Conservation (phyloP, 2,888 invertebrate species). For the Ellobium chinense region DNA sequence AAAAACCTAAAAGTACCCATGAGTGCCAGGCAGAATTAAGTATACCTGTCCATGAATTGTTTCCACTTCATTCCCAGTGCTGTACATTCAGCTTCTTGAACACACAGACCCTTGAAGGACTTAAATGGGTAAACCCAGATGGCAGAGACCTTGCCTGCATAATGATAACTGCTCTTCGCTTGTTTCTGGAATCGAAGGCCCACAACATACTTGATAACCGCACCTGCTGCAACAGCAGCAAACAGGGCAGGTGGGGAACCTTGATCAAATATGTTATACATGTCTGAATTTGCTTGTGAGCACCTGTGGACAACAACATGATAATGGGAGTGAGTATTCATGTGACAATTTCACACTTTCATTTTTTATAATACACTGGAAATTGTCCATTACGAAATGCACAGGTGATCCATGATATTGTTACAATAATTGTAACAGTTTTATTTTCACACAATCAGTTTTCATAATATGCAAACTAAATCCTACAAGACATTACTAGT, state of each 20-base stretch:
- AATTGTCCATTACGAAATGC: too few species aligned
- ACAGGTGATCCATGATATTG: too few species aligned
- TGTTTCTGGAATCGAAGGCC: slow-evolving; percentile 28
- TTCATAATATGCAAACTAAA: too few species aligned
- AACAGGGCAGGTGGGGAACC: slow-evolving; percentile 45
- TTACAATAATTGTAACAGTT: too few species aligned
- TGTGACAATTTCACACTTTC: too few species aligned
- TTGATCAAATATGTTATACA: slow-evolving; percentile 29
- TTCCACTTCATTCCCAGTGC: slow-evolving; percentile 52
- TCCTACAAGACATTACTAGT: too few species aligned
- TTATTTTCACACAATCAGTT: too few species aligned
- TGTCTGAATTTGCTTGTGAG: background rate
- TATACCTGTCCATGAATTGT: slow-evolving; percentile 68
- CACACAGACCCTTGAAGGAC: slow-evolving; percentile 61
- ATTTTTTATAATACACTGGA: too few species aligned
- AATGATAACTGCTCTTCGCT: slow-evolving; percentile 14
- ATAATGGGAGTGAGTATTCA: too few species aligned
- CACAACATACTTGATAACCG: slow-evolving; percentile 46
- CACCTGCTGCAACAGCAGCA: slow-evolving; percentile 50
- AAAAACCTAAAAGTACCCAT: too few species aligned
- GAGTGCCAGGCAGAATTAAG: too few species aligned
- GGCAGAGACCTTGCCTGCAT: slow-evolving; percentile 63
- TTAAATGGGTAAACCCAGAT: slow-evolving; percentile 66
- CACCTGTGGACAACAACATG: too few species aligned
- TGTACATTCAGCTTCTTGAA: slow-evolving; percentile 54